Conservation (phyloP, 2,888 invertebrate genomes). For the Hirtodrosophila cameraria region DNA sequence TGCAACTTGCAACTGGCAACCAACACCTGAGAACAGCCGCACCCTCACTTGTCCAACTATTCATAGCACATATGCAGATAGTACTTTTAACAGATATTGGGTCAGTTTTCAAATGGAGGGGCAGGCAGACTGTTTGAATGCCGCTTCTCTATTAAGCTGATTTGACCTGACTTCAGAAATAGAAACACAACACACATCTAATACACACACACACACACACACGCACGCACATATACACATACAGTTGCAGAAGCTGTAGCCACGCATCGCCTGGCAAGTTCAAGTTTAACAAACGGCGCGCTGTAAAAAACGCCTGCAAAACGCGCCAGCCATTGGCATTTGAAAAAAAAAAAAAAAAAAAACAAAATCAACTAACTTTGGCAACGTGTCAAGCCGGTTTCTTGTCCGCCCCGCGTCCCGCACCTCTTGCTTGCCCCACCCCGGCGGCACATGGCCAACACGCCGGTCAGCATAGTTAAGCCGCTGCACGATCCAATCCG, state of each 20-base stretch:
- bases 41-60: neutral
- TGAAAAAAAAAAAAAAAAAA: slow-evolving; percentile 26
- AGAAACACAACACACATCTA: no score
- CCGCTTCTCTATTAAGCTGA: slow-evolving; percentile 23
- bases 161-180: slow-evolving; percentile 25
- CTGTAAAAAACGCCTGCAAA: slow-evolving; percentile 50
- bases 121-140: slow-evolving; percentile 7
- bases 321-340: slow-evolving; percentile 58
- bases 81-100: slow-evolving; percentile 19
- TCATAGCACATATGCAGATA: slow-evolving; percentile 21
- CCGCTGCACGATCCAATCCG: slow-evolving; percentile 42
- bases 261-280: slow-evolving; percentile 71
- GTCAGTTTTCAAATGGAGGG: slow-evolving; percentile 37
- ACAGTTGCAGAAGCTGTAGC: slow-evolving; percentile 22
- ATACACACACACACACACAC: slow-evolving; percentile 8
- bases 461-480: slow-evolving; percentile 51
- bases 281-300: slow-evolving; percentile 64
- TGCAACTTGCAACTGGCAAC: slow-evolving; percentile 13
- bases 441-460: slow-evolving; percentile 46
- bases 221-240: slow-evolving; percentile 2
- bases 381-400: slow-evolving; percentile 76
- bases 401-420: neutral
- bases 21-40: slow-evolving; percentile 48
- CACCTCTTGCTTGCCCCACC: no score
- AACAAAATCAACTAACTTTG: slow-evolving; percentile 54